Evolutionary conservation across 2,113 vertebrate genomes (phyloP).

Genomic region (Marcusenius ussheri): DNA sequence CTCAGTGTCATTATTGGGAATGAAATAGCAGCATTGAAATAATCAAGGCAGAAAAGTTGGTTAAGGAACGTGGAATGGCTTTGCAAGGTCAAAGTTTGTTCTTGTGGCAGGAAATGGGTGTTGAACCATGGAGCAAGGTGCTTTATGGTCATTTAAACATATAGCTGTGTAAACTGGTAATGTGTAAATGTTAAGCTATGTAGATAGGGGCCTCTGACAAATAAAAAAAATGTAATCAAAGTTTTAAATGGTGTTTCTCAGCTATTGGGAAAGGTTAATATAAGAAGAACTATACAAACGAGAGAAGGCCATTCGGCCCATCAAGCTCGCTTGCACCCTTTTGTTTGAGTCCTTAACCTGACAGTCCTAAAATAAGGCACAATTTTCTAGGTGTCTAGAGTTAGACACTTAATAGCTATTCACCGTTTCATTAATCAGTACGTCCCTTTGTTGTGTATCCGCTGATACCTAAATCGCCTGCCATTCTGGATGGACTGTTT

Average conservation of each 20-base stretch:
- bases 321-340: too few relatives aligned
- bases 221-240: slow-evolving; percentile 15
- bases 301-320: too few relatives aligned
- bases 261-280: not conserved
- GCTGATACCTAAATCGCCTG: not conserved
- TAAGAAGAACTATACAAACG: too few relatives aligned
- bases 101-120: not conserved
- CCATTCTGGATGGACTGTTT: not conserved
- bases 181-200: slow-evolving; percentile 16
- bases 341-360: not conserved
- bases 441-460: not conserved
- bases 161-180: slow-evolving; percentile 10
- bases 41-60: not conserved
- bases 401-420: not conserved
- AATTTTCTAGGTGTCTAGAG: not conserved
- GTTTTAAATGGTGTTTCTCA: slow-evolving; percentile 20
- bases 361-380: not conserved
- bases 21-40: not conserved
- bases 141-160: not conserved
- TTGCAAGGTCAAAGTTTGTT: not conserved
- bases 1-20: not conserved
- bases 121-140: not conserved
- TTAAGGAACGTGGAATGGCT: not conserved
- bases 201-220: slow-evolving; percentile 10
- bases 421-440: not conserved